Percentiles rank a stretch among this genome's conserved stretches.
Conservation (phyloP, 2,797 vertebrate species). For the Nothura maculosa region DNA sequence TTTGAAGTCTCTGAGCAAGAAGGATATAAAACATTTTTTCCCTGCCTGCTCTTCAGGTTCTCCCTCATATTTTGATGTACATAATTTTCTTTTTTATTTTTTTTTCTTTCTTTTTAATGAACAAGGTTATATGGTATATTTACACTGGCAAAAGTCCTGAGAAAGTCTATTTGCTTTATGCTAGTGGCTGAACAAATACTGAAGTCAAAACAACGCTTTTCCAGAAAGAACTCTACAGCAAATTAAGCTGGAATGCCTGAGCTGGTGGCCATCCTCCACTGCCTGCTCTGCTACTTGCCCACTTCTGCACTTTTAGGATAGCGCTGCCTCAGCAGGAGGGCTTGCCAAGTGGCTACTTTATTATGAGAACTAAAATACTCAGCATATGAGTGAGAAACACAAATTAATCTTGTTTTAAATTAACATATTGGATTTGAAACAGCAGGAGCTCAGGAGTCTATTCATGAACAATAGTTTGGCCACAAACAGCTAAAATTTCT, state of each 20-base stretch:
- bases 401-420: conserved; percentile 20
- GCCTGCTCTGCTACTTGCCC: neutral
- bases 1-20: neutral
- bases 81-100: neutral
- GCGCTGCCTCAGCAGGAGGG: neutral
- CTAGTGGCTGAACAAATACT: neutral
- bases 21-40: neutral
- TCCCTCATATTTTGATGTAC: neutral
- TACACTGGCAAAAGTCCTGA: neutral
- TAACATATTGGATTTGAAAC: neutral
- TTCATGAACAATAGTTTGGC: conserved; percentile 47
- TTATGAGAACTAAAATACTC: neutral
- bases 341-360: neutral
- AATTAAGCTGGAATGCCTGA: neutral
- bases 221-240: neutral
- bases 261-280: neutral
- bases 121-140: neutral
- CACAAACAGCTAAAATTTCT: neutral
- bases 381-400: neutral
- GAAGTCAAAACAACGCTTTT: neutral
- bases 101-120: neutral
- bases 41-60: neutral
- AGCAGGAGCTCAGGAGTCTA: conserved; percentile 8
- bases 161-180: neutral
- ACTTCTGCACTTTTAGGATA: neutral